These are phyloP conservation scores for Xestobium rufovillosum DNA, from an alignment of 2,888 invertebrate genomes.

Conservation along the genomic window DNA sequence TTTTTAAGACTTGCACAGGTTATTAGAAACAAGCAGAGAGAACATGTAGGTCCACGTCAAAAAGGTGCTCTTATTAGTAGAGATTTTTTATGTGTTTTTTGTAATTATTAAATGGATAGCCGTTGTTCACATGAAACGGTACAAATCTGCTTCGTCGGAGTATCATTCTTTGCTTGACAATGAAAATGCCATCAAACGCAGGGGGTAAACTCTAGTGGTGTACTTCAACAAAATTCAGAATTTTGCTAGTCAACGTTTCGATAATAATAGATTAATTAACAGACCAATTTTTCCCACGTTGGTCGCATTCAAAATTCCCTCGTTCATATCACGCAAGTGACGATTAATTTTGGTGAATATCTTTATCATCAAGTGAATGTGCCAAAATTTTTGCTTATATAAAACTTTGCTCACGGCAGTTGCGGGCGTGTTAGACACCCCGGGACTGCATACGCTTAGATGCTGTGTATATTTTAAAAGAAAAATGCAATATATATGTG, in stretches of 20 bases:
- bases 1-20: conserved; percentile 34
- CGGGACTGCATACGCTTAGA: conserved; percentile 41
- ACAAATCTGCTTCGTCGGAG: no score
- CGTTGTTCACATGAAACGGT: conserved; percentile 19
- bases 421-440: conserved; percentile 25
- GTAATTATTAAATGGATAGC: conserved; percentile 13
- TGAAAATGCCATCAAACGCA: no score
- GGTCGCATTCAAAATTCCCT: no score
- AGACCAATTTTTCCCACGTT: no score
- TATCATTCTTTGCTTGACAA: no score
- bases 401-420: conserved; percentile 42
- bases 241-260: no score
- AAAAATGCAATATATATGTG: conserved; percentile 43
- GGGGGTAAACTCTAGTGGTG: no score
- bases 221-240: no score
- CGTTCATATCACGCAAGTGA: no score
- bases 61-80: conserved; percentile 30
- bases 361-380: conserved; percentile 30
- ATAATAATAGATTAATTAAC: no score
- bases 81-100: conserved; percentile 16
- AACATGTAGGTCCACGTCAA: conserved; percentile 34
- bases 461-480: conserved; percentile 42
- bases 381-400: conserved; percentile 43
- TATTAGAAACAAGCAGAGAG: conserved; percentile 29
- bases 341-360: no score